A percentile compares a stretch with the other conserved stretches of the same genome.
These are phyloP conservation scores for Chamaea fasciata DNA, from an alignment of 2,113 vertebrate species.

Conservation along the genomic window DNA sequence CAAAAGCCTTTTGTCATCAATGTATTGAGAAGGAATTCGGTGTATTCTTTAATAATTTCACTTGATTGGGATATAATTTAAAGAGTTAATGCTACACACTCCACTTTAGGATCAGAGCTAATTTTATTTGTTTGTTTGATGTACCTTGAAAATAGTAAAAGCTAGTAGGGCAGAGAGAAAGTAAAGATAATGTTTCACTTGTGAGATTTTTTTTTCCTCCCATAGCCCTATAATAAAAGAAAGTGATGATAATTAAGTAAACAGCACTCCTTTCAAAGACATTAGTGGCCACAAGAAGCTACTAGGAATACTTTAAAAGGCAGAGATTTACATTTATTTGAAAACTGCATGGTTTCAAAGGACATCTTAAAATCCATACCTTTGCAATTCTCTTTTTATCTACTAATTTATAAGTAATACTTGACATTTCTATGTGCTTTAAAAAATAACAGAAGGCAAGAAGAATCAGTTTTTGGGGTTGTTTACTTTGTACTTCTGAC, in stretches of 20 bases:
- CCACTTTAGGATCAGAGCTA: background rate
- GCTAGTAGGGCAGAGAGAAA: background rate
- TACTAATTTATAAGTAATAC: background rate
- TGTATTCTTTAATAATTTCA: slow-evolving; percentile 57
- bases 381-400: background rate
- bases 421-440: background rate
- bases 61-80: slow-evolving; percentile 36
- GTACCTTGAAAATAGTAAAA: slow-evolving; percentile 34
- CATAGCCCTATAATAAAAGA: background rate
- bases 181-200: slow-evolving; percentile 12
- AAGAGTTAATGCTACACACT: slow-evolving; percentile 10
- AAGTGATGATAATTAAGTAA: slow-evolving; percentile 28
- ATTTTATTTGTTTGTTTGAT: slow-evolving; percentile 47
- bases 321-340: background rate
- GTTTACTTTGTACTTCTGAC: background rate
- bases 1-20: slow-evolving; percentile 2
- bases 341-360: background rate
- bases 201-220: background rate
- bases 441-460: background rate
- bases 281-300: background rate
- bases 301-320: background rate
- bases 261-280: background rate
- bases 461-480: background rate
- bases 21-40: background rate
- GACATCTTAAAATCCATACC: background rate